Conservation (phyloP, 2,888 invertebrate species). For the Drosophila falleni region DNA sequence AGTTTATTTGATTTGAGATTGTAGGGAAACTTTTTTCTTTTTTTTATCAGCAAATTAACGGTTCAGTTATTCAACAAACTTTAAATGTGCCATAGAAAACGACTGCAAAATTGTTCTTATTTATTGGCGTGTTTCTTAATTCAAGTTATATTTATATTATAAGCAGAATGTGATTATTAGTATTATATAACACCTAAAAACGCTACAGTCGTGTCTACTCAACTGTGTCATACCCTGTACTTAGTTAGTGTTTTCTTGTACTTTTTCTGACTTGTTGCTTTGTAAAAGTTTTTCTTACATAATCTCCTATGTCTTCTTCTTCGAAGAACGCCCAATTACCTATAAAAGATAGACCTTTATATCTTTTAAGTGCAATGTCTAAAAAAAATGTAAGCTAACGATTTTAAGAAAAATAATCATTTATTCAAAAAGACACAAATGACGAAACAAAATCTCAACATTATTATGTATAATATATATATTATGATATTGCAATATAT, state of each 20-base stretch:
- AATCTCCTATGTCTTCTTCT: neutral
- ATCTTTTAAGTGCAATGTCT: neutral
- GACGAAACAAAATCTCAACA: conserved; percentile 1
- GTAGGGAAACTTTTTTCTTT: neutral
- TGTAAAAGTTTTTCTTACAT: too few species aligned
- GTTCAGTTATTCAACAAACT: neutral
- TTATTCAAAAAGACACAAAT: conserved; percentile 14
- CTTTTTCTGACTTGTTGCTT: too few species aligned
- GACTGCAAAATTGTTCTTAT: neutral
- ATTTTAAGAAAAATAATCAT: conserved; percentile 4
- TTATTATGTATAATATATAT: neutral
- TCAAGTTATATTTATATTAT: too few species aligned
- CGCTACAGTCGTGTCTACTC: neutral
- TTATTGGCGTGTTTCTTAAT: too few species aligned
- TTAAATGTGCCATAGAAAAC: neutral
- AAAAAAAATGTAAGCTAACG: neutral
- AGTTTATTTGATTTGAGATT: conserved; percentile 1
- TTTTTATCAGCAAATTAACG: conserved; percentile 2
- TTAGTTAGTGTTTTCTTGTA: too few species aligned
- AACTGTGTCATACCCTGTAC: neutral
- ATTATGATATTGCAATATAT: conserved; percentile 2
- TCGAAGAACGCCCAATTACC: neutral
- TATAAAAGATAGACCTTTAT: neutral
- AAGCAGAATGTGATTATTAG: too few species aligned
- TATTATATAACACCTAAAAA: neutral